Percentiles rank a stretch among this genome's conserved stretches.
Evolutionary conservation across 2,113 vertebrate species (phyloP).

Genomic region (Pycnonotus jocosus): DNA sequence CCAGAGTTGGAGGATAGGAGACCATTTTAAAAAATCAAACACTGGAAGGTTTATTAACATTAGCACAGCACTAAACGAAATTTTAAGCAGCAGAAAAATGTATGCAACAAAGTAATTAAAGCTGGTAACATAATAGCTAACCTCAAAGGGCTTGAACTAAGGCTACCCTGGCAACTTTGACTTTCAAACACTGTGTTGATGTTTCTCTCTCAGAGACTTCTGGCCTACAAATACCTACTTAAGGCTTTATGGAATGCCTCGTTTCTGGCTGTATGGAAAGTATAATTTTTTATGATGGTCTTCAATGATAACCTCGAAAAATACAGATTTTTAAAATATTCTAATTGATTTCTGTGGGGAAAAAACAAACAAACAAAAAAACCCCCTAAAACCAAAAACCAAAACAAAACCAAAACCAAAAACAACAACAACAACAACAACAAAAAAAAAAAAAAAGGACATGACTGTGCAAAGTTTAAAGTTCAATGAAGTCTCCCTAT

Average conservation of each 20-base stretch:
- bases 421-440: no score
- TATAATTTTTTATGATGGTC: neutral
- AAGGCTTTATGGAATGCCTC: neutral
- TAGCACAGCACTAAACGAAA: neutral
- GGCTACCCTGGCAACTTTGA: neutral
- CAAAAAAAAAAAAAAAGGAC: neutral
- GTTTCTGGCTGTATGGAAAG: neutral
- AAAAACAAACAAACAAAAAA: neutral
- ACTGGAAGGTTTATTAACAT: neutral
- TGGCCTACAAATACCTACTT: neutral
- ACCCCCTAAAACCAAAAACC: no score
- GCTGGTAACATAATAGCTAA: neutral
- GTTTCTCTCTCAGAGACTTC: neutral
- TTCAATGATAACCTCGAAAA: neutral
- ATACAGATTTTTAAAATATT: neutral
- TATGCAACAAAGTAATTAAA: neutral
- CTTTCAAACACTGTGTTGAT: neutral
- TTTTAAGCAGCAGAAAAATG: neutral
- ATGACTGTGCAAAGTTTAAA: neutral
- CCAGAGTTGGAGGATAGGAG: neutral
- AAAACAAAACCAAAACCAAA: no score
- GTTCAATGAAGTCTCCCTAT: neutral
- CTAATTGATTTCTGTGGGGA: neutral
- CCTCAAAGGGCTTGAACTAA: neutral
- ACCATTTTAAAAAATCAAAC: neutral